Conservation (phyloP, 1,140 invertebrate species). For the Drosophila paulistorum region DNA sequence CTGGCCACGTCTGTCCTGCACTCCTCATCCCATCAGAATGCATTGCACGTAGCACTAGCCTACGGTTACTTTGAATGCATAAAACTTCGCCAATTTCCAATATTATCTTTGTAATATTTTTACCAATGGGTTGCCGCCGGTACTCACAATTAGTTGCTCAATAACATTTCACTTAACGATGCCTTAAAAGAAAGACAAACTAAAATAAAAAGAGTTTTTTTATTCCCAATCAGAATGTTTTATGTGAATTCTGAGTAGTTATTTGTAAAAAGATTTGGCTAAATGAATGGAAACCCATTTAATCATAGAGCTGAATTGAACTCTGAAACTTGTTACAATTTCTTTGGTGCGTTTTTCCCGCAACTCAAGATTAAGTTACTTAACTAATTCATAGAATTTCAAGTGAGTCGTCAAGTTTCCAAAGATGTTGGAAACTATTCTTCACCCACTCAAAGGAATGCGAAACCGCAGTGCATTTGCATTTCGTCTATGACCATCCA, state of each 20-base stretch:
- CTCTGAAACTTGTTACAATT: neutral
- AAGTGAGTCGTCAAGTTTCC: neutral
- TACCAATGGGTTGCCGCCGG: slow-evolving; percentile 20
- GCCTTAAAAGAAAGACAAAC: neutral
- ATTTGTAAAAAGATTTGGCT: no score
- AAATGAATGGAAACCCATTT: no score
- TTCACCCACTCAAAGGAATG: slow-evolving; percentile 22
- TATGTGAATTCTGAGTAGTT: no score
- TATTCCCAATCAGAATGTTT: no score
- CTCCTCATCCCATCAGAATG: slow-evolving; percentile 44
- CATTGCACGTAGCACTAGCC: slow-evolving; percentile 64
- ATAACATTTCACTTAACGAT: slow-evolving; percentile 56
- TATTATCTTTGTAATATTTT: slow-evolving; percentile 61
- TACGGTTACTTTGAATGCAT: slow-evolving; percentile 78
- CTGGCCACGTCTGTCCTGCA: neutral
- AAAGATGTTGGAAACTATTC: neutral
- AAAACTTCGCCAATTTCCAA: slow-evolving; percentile 72
- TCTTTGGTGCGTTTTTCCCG: neutral
- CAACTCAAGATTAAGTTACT: neutral
- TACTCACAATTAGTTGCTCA: slow-evolving; percentile 54
- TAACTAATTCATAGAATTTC: neutral
- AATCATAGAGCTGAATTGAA: neutral
- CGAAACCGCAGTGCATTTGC: slow-evolving; percentile 44
- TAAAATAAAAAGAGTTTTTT: no score
- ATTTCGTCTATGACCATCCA: slow-evolving; percentile 32